Base-by-base conservation (phyloP, 2,113 vertebrate species). In the Sinocyclocheilus anophthalmus region DNA sequence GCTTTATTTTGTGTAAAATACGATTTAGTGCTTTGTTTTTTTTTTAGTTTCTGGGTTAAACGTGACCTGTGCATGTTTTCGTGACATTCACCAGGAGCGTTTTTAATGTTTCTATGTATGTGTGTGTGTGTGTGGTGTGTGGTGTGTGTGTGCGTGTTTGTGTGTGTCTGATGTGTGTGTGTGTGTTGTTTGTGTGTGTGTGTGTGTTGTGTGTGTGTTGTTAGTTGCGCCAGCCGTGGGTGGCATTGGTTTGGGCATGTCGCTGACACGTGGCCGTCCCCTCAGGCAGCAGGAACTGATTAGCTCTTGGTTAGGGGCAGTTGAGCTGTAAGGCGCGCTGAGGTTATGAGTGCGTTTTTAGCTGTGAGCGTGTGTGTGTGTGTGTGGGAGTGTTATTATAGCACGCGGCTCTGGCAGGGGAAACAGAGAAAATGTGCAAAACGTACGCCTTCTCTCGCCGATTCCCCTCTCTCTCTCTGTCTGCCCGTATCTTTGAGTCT, bases 361-460 rank as follows among this genome's bases (percentile, higher is more conserved):
- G 53, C 53, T 6, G 5, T 5, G 1, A 3, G 83, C 75, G 82
- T 65, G 83, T 81, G 55, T 48, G 30, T 72, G 86, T 79, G 45
- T 48, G 45, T 48, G 45, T 48, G 45, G 50, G 73, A 12, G 81
- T 33, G 76, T 63, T 76, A 61, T 77, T 81, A 85, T 45, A 22
- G 67, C 59, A 26, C 6, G 48, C 26, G 24, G 57, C 53, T 78
- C 72, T 76, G 81, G 83, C 70, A 81, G 37, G 33, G 67, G 67
- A 82, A 76, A 81, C 87, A 82, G 72, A 82, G 75, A 76, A 88
- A 76, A 73, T 88, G 84, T 83, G 80, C 30, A 39, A 63, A 80
- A 42, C 57, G 48, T 63, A 73, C 84, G 55, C 87, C 67, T 55
- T 48, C 76, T 75, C 26, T 55, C n/a, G n/a, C 16, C 55, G 69